Evolutionary conservation across 2,797 vertebrate species (phyloP), one percentile per base, ranked within the genome.

Genomic region (Chelon auratus): DNA sequence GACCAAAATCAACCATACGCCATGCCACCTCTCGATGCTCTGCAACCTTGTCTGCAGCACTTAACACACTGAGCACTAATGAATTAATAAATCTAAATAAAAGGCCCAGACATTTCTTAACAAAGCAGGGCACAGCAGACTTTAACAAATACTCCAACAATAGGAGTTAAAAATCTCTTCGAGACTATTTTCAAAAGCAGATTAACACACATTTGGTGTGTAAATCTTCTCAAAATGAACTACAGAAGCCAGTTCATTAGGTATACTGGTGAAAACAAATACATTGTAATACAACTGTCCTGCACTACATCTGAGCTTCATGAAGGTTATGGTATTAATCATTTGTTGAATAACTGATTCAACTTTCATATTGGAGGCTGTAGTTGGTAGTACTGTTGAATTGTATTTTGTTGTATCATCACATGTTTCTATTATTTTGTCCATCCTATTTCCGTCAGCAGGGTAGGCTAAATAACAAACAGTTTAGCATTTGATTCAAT

Each of bases 1-100:
- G 67, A 70, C 55, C 66, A 76, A 57, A 17, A 62, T 30, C 37
- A 66, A 58, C 37, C 62, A 47, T 22, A 15, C 0, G 3, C 18
- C 17, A 2, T 17, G 39, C 1, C 0, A 0, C 33, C 20, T 71
- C 53, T 63, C 2, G 18, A 3, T 51, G 22, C 30, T 57, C 17
- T 64, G 8, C 0, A 1, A 53, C 43, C 37, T 17, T 42, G 53
- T 60, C 59, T 33, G 30, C 47, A 9, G n/a, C 42, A n/a, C 26
- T 51, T 5, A 7, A 39, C 26, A 26, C 42, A 40, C 11, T 3
- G 20, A 17, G 57, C 51, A 6, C 43, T 24, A 36, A 4, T 56
- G 39, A 57, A 26, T 50, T 40, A 10, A 43, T 15, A 12, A 4
- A 52, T 52, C 26, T 47, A 51, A 51, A 51, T 51, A 40, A 51